Evolutionary conservation across 2,113 vertebrate species (phyloP), one percentile per base, ranked within the genome.

Genomic region (Nematolebias whitei): DNA sequence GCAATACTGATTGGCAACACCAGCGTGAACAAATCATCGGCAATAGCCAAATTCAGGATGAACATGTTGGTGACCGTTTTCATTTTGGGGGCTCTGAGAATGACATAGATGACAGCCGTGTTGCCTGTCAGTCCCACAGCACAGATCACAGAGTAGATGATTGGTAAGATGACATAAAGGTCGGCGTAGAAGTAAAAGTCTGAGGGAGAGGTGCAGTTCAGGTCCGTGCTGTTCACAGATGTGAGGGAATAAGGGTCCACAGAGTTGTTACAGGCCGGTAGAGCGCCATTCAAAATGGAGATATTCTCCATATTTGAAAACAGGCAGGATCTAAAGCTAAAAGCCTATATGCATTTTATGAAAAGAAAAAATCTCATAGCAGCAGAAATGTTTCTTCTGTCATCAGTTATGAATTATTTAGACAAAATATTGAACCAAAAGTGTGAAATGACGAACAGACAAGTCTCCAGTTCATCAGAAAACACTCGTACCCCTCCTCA

Each of bases 21-120:
- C 9, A 97, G 79, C 0, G 94, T 93, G 79, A 96, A 99, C 56
- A 98, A 77, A 60, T 95, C 95, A 0, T 97, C 93, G 0, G 96
- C 94, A 0, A 97, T 91, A 0, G 96, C 95, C 38, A 96, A 78
- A 87, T 96, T 98, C 49, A 98, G 86, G 76, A 95, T 94, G 80
- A 97, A 97, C 93, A 97, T 95, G 8, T 97, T 95, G 50, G 96
- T 97, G 8, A 96, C 95, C 0, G 95, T 96, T 67, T 95, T 96
- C 95, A 96, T 96, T 83, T 94, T 96, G 32, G 96, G 96, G 0
- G 93, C 95, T 79, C 94, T 96, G 48, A 96, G 92, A 78, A 96
- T 95, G 40, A 97, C 94, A 0, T 94, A 96, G 82, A 96, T 96
- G 71, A 97, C 94, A 0, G 95, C 94, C 0, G 93, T 94, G 84